phyloP scores from a whole-genome alignment of 2,797 vertebrate species.

The Balearica regulorum region DNA sequence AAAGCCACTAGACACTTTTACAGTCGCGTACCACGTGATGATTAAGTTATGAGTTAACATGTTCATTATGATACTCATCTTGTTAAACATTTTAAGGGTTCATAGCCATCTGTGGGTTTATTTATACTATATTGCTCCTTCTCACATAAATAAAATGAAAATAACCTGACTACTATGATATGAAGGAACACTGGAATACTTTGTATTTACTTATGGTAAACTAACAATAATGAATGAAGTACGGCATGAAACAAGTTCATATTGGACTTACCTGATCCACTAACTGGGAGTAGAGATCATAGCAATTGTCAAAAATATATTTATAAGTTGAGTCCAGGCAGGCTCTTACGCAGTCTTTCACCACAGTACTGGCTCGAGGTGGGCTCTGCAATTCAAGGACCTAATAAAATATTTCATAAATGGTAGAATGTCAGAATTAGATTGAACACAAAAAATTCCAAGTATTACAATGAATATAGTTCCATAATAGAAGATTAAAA shows the following conservation, averaged over 20 bases:
- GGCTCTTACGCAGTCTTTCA: constrained; percentile 94
- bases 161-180: background rate
- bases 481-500: background rate
- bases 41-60: background rate
- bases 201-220: background rate
- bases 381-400: constrained; percentile 95
- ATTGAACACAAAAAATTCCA: background rate
- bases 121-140: background rate
- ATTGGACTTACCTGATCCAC: constrained; percentile 86
- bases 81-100: background rate
- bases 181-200: background rate
- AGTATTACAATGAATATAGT: background rate
- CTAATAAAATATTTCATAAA: constrained; percentile 64
- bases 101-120: background rate
- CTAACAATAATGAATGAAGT: background rate
- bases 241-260: background rate
- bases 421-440: background rate
- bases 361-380: constrained; percentile 91
- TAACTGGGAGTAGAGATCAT: constrained; percentile 92
- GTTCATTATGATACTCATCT: background rate
- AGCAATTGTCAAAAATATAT: constrained; percentile 98
- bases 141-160: background rate
- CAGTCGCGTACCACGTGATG: background rate
- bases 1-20: background rate
- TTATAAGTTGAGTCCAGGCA: constrained; percentile 95